A percentile compares a stretch with the other conserved stretches of the same genome.
Evolutionary conservation across 2,113 vertebrate species (phyloP).

Genomic region (Ochotona curzoniae): DNA sequence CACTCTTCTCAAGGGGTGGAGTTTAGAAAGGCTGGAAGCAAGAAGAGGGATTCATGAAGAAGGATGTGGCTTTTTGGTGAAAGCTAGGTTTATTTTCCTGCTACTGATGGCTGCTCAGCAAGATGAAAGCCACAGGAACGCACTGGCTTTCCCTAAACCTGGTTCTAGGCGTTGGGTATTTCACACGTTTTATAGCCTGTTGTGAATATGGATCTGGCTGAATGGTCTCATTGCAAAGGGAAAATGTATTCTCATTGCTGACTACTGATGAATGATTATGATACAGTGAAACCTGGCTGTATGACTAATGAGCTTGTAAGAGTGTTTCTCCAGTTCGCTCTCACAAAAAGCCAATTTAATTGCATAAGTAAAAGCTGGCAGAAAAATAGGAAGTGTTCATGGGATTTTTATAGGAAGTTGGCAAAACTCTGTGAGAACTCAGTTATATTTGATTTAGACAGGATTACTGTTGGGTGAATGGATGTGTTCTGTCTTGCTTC

Average conservation of each 20-base stretch:
- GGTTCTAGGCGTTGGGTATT: neutral
- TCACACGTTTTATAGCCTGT: constrained; percentile 52
- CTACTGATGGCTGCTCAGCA: neutral
- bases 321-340: constrained; percentile 50
- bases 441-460: constrained; percentile 1
- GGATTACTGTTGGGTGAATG: neutral
- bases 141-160: neutral
- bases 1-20: neutral
- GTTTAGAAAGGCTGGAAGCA: constrained; percentile 38
- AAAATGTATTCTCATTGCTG: constrained; percentile 25
- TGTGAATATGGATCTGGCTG: constrained; percentile 35
- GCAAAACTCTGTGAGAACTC: constrained; percentile 59
- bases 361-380: constrained; percentile 65
- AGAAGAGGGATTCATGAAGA: constrained; percentile 54
- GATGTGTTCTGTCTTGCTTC: constrained; percentile 42
- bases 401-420: constrained; percentile 50
- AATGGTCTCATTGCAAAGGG: neutral
- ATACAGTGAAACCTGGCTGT: constrained; percentile 62
- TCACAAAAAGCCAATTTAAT: constrained; percentile 57
- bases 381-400: constrained; percentile 29
- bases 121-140: constrained; percentile 4
- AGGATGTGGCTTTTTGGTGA: constrained; percentile 33
- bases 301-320: constrained; percentile 71
- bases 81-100: constrained; percentile 19
- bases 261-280: constrained; percentile 48